These are phyloP conservation scores for Gephyroberyx darwinii DNA, from an alignment of 2,797 vertebrate genomes.

Conservation along the genomic window DNA sequence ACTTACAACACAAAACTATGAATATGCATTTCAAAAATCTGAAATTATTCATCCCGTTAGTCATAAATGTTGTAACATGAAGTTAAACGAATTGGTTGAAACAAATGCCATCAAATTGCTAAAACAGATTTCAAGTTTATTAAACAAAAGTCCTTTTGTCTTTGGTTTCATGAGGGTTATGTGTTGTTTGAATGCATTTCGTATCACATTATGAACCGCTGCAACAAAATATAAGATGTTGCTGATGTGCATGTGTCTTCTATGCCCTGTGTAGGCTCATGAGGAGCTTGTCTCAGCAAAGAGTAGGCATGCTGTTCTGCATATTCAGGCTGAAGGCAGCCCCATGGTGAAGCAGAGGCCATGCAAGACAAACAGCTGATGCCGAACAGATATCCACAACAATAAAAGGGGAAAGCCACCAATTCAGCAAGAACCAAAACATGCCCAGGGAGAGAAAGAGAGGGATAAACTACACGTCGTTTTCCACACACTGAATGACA, in stretches of 20 bases:
- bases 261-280: conserved; percentile 1
- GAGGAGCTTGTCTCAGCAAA: conserved; percentile 23
- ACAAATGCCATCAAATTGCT: neutral
- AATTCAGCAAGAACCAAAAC: conserved; percentile 37
- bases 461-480: conserved; percentile 36
- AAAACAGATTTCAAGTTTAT: neutral
- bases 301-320: conserved; percentile 52
- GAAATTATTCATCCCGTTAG: neutral
- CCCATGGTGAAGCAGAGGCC: conserved; percentile 43
- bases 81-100: neutral
- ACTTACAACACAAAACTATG: conserved; percentile 50
- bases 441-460: conserved; percentile 52
- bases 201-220: too few relatives aligned
- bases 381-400: conserved; percentile 29
- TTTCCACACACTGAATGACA: conserved; percentile 56
- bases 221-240: too few relatives aligned
- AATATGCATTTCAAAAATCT: conserved; percentile 50
- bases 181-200: too few relatives aligned
- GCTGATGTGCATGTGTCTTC: conserved; percentile 45
- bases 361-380: conserved; percentile 61
- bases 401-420: conserved; percentile 23
- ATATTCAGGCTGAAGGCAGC: conserved; percentile 61
- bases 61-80: neutral
- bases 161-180: too few relatives aligned
- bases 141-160: neutral